A percentile compares a stretch with the other conserved stretches of the same genome.
Conservation (phyloP, 1,140 invertebrate genomes). For the Eurytemora carolleeae region DNA sequence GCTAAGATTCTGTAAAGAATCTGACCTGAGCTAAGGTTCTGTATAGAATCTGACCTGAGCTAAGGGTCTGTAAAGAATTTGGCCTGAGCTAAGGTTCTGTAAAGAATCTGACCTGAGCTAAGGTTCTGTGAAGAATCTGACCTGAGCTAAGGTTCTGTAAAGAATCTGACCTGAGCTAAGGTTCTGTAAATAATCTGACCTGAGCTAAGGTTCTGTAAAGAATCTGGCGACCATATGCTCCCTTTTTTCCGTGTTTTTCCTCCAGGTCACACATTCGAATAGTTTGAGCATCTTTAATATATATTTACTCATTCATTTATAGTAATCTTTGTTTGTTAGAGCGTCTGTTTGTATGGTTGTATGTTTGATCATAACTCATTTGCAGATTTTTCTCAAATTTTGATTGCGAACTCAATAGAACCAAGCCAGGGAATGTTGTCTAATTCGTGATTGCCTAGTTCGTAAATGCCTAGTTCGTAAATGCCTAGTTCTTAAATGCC, state of each 20-base stretch:
- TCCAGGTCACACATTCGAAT: background rate
- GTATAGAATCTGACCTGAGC: background rate
- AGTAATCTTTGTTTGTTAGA: no score
- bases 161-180: background rate
- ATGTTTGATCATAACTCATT: no score
- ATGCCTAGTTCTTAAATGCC: no score
- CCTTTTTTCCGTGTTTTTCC: background rate
- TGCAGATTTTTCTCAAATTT: no score
- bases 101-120: no score
- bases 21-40: background rate
- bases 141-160: background rate
- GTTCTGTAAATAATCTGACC: background rate
- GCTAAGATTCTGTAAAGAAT: background rate
- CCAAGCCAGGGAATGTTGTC: no score
- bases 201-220: background rate
- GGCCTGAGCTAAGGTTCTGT: no score
- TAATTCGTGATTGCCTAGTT: no score
- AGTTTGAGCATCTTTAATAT: background rate
- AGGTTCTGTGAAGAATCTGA: background rate
- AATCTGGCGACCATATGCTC: background rate
- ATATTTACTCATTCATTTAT: no score
- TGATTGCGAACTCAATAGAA: no score
- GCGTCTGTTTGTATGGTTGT: no score
- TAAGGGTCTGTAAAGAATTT: background rate
- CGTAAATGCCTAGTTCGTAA: no score